Percentiles rank a stretch among this genome's conserved stretches.
phyloP scores from a whole-genome alignment of 2,888 invertebrate species.

The Amphipyra berbera region DNA sequence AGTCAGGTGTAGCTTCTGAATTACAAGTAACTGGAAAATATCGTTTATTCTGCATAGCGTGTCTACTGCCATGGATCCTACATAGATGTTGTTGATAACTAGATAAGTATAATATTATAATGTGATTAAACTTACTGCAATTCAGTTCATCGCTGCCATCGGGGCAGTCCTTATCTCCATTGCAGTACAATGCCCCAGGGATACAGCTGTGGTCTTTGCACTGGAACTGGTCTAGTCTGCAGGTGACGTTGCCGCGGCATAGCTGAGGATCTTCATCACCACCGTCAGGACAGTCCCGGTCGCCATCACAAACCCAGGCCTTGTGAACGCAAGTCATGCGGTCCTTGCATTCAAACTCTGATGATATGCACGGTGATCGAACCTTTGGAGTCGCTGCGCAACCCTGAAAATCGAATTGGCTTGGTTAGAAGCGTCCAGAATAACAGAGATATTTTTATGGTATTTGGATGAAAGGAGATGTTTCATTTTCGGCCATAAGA shows the following conservation, averaged over 20 bases:
- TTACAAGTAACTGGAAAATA: too few relatives aligned
- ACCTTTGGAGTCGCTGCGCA: conserved; percentile 89
- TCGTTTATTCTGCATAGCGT: too few relatives aligned
- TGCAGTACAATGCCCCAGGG: conserved; percentile 94
- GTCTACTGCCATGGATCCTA: too few relatives aligned
- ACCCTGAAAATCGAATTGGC: conserved; percentile 82
- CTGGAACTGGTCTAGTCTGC: conserved; percentile 96
- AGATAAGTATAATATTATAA: too few relatives aligned
- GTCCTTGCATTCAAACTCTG: conserved; percentile 95
- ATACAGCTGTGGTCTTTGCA: conserved; percentile 95
- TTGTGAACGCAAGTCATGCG: conserved; percentile 94
- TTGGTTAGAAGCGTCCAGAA: conserved; percentile 2
- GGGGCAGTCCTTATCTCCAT: conserved; percentile 94
- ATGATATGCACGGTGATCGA: conserved; percentile 91
- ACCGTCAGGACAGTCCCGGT: conserved; percentile 95
- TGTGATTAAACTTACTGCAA: conserved; percentile 91
- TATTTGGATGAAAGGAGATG: too few relatives aligned
- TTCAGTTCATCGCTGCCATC: conserved; percentile 96
- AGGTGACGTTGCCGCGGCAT: conserved; percentile 93
- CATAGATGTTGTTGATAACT: too few relatives aligned
- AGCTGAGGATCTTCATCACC: conserved; percentile 93
- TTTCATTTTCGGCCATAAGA: too few relatives aligned
- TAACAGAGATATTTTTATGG: too few relatives aligned
- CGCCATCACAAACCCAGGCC: conserved; percentile 96
- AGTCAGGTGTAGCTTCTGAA: too few relatives aligned